A percentile compares a stretch with the other conserved stretches of the same genome.
Evolutionary conservation across 1,140 invertebrate genomes (phyloP).

Genomic region (Vollenhovia emeryi): DNA sequence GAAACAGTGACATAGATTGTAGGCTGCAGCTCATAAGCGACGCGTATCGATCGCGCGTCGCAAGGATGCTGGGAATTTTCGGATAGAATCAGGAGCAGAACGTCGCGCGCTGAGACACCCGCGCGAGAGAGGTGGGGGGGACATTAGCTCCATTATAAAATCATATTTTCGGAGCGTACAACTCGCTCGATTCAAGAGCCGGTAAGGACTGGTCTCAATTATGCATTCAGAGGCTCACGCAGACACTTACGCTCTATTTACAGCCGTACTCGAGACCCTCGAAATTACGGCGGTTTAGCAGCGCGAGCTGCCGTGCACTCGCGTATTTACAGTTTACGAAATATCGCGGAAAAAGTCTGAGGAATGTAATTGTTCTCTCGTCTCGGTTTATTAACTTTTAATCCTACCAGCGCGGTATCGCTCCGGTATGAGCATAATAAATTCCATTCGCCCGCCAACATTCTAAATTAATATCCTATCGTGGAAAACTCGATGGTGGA

Average conservation of each 20-base stretch:
- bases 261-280: neutral
- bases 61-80: constrained; percentile 30
- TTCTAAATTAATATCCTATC: constrained; percentile 59
- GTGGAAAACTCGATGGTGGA: constrained; percentile 58
- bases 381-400: constrained; percentile 48
- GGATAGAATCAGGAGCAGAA: neutral
- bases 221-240: neutral
- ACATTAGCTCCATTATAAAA: constrained; percentile 5
- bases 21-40: constrained; percentile 15
- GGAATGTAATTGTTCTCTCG: constrained; percentile 35
- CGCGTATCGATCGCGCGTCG: constrained; percentile 2
- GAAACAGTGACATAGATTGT: constrained; percentile 62
- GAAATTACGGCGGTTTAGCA: neutral
- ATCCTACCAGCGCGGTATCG: neutral
- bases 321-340: constrained; percentile 3
- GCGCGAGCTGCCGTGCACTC: neutral
- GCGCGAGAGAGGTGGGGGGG: neutral
- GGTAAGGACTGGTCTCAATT: neutral
- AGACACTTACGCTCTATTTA: neutral
- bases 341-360: constrained; percentile 4
- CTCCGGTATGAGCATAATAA: constrained; percentile 50
- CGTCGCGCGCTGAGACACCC: neutral
- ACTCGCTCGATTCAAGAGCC: neutral
- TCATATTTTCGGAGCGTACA: neutral
- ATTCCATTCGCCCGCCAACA: constrained; percentile 10